These are phyloP conservation scores for Erynnis tages DNA, from an alignment of 2,888 invertebrate species.

Conservation along the genomic window DNA sequence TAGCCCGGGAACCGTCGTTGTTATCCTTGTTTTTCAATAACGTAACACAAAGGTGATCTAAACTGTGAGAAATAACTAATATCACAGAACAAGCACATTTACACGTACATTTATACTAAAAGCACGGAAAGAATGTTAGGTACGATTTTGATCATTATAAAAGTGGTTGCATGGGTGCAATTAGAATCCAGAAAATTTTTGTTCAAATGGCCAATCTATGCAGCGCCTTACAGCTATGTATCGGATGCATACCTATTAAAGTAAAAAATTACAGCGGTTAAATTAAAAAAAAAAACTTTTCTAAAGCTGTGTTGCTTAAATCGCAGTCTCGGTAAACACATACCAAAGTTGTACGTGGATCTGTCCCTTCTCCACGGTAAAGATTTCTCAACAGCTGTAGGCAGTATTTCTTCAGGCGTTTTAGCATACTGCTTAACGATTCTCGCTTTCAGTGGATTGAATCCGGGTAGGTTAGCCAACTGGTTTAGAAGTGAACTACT, in stretches of 20 bases:
- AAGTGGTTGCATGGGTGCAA: too few species aligned
- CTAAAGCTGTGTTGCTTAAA: constrained; percentile 50
- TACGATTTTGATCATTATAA: too few species aligned
- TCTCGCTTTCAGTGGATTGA: constrained; percentile 86
- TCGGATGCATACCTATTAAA: neutral
- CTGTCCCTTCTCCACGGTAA: constrained; percentile 92
- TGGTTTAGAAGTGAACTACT: constrained; percentile 86
- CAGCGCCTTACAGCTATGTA: neutral
- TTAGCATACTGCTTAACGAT: constrained; percentile 86
- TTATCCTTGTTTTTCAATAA: too few species aligned
- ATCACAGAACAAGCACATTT: too few species aligned
- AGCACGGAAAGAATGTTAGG: too few species aligned
- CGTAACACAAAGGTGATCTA: too few species aligned
- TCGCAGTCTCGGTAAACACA: constrained; percentile 63
- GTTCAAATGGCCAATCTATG: constrained; percentile 6
- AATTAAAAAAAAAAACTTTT: constrained; percentile 49
- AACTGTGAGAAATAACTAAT: too few species aligned
- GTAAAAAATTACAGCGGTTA: constrained; percentile 8
- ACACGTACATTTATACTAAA: too few species aligned
- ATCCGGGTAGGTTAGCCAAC: constrained; percentile 85
- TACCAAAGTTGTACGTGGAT: constrained; percentile 88
- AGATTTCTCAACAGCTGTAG: constrained; percentile 90
- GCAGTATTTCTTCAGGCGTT: constrained; percentile 83
- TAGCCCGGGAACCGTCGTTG: too few species aligned
- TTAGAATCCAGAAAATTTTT: neutral